Evolutionary conservation across 2,888 invertebrate species (phyloP).

Genomic region (Limnephilus auricula): DNA sequence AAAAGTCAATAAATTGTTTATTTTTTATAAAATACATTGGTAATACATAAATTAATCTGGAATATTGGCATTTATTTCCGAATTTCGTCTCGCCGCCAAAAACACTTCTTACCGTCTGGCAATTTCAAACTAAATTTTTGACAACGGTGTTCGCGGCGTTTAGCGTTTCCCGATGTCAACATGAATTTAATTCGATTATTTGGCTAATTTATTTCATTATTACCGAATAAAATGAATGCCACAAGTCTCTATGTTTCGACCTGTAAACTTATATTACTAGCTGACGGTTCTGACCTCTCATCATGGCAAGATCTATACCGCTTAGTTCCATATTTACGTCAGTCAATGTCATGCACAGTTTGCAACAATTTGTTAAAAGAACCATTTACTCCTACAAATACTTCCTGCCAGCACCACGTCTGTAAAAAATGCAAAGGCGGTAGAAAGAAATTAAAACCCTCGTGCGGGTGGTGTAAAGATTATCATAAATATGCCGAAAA

Average conservation of each 20-base stretch:
- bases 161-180: conserved; percentile 56
- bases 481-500: conserved; percentile 90
- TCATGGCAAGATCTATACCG: conserved; percentile 90
- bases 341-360: conserved; percentile 92
- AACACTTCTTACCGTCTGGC: neutral
- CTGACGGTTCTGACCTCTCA: conserved; percentile 83
- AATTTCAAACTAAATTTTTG: conserved; percentile 45
- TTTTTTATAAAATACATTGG: neutral
- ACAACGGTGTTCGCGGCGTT: conserved; percentile 59
- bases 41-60: no score
- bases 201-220: conserved; percentile 36
- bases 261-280: conserved; percentile 87
- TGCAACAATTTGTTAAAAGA: conserved; percentile 90
- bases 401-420: conserved; percentile 89
- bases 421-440: conserved; percentile 91
- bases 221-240: conserved; percentile 81
- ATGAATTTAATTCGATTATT: conserved; percentile 46
- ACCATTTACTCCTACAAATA: conserved; percentile 83
- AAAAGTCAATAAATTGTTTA: neutral
- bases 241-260: conserved; percentile 90
- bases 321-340: conserved; percentile 89
- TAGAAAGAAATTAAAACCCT: conserved; percentile 88
- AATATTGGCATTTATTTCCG: neutral
- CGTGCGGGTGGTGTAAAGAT: conserved; percentile 91
- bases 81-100: neutral